A percentile compares a stretch with the other conserved stretches of the same genome.
phyloP scores from a whole-genome alignment of 2,113 vertebrate genomes.

The Seriola dumerili region DNA sequence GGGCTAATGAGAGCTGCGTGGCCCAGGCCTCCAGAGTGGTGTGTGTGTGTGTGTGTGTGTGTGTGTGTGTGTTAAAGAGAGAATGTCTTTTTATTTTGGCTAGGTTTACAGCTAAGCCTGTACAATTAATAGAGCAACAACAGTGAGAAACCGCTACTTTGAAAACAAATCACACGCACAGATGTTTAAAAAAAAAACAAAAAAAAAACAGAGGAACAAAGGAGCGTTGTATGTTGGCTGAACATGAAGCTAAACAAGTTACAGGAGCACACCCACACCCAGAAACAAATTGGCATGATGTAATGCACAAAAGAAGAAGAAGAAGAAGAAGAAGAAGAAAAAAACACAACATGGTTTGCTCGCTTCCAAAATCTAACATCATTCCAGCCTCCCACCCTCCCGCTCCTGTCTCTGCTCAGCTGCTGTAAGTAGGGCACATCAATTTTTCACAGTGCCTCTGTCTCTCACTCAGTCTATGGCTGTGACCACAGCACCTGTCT shows the following conservation, averaged over 20 bases:
- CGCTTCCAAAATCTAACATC: slow-evolving; percentile 72
- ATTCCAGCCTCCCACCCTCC: slow-evolving; percentile 62
- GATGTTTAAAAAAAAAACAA: not conserved
- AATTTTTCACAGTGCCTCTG: slow-evolving; percentile 76
- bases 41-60: slow-evolving; percentile 36
- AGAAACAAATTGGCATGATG: slow-evolving; percentile 64
- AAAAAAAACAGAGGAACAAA: slow-evolving; percentile 7
- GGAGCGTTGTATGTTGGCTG: slow-evolving; percentile 26
- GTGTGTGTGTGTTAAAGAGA: slow-evolving; percentile 27
- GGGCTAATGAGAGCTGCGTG: slow-evolving; percentile 75
- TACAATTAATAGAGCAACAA: slow-evolving; percentile 66
- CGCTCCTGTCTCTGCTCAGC: slow-evolving; percentile 65
- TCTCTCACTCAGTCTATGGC: slow-evolving; percentile 66
- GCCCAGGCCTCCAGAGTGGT: slow-evolving; percentile 25
- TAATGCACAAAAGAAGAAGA: slow-evolving; percentile 56
- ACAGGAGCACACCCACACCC: slow-evolving; percentile 35
- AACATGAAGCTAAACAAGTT: slow-evolving; percentile 36
- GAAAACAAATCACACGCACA: slow-evolving; percentile 32
- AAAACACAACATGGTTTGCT: slow-evolving; percentile 47
- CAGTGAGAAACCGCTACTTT: not conserved
- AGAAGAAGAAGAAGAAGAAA: slow-evolving; percentile 19
- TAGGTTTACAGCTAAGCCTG: slow-evolving; percentile 45
- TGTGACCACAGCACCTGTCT: slow-evolving; percentile 71
- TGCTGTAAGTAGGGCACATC: slow-evolving; percentile 81
- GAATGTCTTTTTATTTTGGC: slow-evolving; percentile 28